A percentile compares a stretch with the other conserved stretches of the same genome.
Evolutionary conservation across 1,140 invertebrate species (phyloP).

Genomic region (Potamilus streckersoni): DNA sequence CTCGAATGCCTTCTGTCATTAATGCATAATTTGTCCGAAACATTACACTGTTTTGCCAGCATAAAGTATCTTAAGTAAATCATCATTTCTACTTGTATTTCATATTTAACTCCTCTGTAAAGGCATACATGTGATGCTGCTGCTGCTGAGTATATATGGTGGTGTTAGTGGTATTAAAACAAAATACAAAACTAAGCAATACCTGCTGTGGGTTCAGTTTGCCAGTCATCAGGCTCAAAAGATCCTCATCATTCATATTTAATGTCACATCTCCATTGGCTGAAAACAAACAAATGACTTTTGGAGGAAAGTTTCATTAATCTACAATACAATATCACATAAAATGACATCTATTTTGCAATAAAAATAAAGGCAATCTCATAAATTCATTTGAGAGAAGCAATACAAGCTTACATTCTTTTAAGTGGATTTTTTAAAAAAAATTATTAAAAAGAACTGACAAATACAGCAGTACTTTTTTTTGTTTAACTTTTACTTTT

Average conservation of each 20-base stretch:
- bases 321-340: not conserved
- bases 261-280: constrained; percentile 94
- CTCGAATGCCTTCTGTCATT: no score
- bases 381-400: not conserved
- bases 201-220: constrained; percentile 89
- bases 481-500: no score
- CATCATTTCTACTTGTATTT: constrained; percentile 3
- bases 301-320: not conserved
- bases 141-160: no score
- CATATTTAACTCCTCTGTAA: constrained; percentile 7
- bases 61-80: not conserved
- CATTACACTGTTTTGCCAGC: no score
- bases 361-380: not conserved
- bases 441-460: no score
- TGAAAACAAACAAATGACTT: constrained; percentile 47
- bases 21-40: no score
- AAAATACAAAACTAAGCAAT: not conserved
- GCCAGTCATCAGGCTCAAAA: constrained; percentile 87
- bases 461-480: not conserved
- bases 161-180: no score
- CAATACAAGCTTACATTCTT: not conserved
- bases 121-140: constrained; percentile 3
- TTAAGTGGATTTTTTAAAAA: no score
- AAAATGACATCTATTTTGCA: not conserved
- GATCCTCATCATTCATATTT: constrained; percentile 86